phyloP scores from a whole-genome alignment of 2,888 invertebrate genomes.

The Cremastobaeus sp. region DNA sequence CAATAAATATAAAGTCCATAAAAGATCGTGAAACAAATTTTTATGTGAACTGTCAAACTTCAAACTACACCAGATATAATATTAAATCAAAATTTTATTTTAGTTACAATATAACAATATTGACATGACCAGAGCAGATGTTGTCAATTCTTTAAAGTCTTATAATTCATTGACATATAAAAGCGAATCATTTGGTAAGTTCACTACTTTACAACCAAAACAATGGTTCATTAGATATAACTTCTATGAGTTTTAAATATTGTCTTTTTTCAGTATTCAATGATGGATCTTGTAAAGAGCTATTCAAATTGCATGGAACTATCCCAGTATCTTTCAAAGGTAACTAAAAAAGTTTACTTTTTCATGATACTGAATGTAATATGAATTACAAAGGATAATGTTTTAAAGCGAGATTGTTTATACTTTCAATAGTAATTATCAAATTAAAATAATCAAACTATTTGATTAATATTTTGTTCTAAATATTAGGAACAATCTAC shows the following conservation, averaged over 20 bases:
- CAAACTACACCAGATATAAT: no score
- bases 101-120: slow-evolving; percentile 84
- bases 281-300: slow-evolving; percentile 89
- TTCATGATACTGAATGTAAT: neutral
- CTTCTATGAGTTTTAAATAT: neutral
- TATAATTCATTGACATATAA: slow-evolving; percentile 84
- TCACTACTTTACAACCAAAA: neutral
- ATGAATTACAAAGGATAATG: neutral
- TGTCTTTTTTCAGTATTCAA: slow-evolving; percentile 85
- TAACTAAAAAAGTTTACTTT: slow-evolving; percentile 62
- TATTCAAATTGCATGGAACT: slow-evolving; percentile 92
- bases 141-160: slow-evolving; percentile 82
- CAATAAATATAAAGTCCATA: no score
- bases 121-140: slow-evolving; percentile 84
- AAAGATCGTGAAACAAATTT: no score
- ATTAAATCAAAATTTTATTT: slow-evolving; percentile 12
- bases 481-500: slow-evolving; percentile 84
- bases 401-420: neutral
- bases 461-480: neutral
- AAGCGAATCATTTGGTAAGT: slow-evolving; percentile 85
- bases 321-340: slow-evolving; percentile 95
- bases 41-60: no score
- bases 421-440: neutral
- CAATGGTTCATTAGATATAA: neutral
- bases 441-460: slow-evolving; percentile 40